Evolutionary conservation across 2,888 invertebrate species (phyloP).

Genomic region (Hedychridium roseum): DNA sequence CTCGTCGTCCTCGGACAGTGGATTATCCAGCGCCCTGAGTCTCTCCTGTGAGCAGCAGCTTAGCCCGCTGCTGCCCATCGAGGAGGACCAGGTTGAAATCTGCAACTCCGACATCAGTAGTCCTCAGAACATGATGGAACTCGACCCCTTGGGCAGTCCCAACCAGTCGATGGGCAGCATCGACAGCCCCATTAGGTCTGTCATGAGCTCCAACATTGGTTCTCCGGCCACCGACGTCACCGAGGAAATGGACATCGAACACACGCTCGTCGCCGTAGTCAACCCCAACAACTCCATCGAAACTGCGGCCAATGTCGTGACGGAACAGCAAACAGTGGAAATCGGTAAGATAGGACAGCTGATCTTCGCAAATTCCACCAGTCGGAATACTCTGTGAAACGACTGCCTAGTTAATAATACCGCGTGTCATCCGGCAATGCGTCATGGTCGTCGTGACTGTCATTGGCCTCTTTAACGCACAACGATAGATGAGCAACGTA

Average conservation of each 20-base stretch:
- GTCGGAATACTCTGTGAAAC: too few relatives aligned
- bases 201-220: slow-evolving; percentile 53
- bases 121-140: slow-evolving; percentile 50
- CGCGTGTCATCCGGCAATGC: slow-evolving; percentile 11
- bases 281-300: slow-evolving; percentile 38
- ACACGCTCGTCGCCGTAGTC: slow-evolving; percentile 47
- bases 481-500: too few relatives aligned
- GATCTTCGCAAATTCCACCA: too few relatives aligned
- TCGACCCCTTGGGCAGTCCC: slow-evolving; percentile 51
- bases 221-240: slow-evolving; percentile 50
- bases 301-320: slow-evolving; percentile 6
- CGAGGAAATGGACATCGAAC: slow-evolving; percentile 50
- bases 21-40: slow-evolving; percentile 69
- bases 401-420: too few relatives aligned
- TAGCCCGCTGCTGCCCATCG: slow-evolving; percentile 65
- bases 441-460: slow-evolving; percentile 4
- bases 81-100: slow-evolving; percentile 52
- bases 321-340: slow-evolving; percentile 24
- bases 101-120: slow-evolving; percentile 46
- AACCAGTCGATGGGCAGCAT: slow-evolving; percentile 47
- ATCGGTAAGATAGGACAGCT: slow-evolving; percentile 17
- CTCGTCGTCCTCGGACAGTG: slow-evolving; percentile 75
- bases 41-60: slow-evolving; percentile 67
- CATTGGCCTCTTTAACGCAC: not conserved
- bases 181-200: slow-evolving; percentile 47